Conservation (phyloP, 2,888 invertebrate species). For the Athripsodes cinereus region DNA sequence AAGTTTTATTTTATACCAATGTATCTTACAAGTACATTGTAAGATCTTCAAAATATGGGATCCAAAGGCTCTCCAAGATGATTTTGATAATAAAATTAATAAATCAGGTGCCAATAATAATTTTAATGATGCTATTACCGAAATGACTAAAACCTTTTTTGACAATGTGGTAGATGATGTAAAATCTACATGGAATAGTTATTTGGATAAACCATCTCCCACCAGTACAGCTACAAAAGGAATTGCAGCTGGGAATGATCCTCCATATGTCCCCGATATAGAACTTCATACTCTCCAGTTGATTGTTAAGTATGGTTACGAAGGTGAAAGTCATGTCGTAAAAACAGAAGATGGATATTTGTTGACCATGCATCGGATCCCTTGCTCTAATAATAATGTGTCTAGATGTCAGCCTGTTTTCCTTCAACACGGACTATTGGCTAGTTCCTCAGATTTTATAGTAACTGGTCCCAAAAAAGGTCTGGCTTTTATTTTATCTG, state of each 20-base stretch:
- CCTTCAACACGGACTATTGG: constrained; percentile 75
- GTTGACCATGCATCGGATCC: constrained; percentile 75
- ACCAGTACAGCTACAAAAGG: background rate
- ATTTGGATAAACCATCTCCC: background rate
- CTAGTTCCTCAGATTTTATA: constrained; percentile 75
- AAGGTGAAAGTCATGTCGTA: constrained; percentile 63
- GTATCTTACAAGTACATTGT: no score
- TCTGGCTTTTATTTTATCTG: constrained; percentile 60
- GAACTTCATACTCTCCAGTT: constrained; percentile 43
- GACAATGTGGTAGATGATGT: background rate
- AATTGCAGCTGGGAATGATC: background rate
- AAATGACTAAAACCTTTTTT: background rate
- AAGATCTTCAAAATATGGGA: no score
- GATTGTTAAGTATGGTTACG: constrained; percentile 56
- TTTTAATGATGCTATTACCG: background rate
- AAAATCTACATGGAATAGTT: background rate
- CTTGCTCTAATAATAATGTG: constrained; percentile 43
- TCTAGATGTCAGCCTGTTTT: constrained; percentile 51
- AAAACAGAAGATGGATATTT: constrained; percentile 79
- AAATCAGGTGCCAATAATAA: no score
- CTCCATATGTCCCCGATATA: constrained; percentile 33
- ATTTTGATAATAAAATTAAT: no score
- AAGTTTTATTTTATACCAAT: no score
- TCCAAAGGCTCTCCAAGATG: no score
- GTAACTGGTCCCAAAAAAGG: constrained; percentile 58